phyloP scores from a whole-genome alignment of 2,797 vertebrate genomes.

The Myripristis murdjan region DNA sequence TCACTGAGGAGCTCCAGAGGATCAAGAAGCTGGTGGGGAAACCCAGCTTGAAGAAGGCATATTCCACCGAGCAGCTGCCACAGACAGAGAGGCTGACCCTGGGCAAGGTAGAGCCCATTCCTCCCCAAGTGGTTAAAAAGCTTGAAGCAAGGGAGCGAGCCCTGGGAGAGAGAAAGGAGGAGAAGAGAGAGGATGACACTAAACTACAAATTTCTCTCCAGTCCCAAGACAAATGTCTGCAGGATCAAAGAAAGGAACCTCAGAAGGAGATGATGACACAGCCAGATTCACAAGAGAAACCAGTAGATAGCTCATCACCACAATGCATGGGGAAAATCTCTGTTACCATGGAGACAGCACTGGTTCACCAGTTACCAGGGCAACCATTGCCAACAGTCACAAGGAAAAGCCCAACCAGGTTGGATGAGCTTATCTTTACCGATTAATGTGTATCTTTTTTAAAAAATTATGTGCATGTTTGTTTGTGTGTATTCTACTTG shows the following conservation, averaged over 20 bases:
- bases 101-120: conserved; percentile 77
- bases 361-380: conserved; percentile 80
- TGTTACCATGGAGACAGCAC: conserved; percentile 79
- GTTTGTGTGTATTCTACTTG: neutral
- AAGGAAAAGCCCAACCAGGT: conserved; percentile 73
- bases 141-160: conserved; percentile 72
- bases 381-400: conserved; percentile 76
- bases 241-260: conserved; percentile 17
- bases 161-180: conserved; percentile 45
- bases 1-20: conserved; percentile 92
- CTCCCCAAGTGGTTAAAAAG: conserved; percentile 75
- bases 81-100: conserved; percentile 70
- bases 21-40: conserved; percentile 92
- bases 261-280: conserved; percentile 36
- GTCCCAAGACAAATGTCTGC: conserved; percentile 24
- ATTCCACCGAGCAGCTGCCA: conserved; percentile 82
- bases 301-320: conserved; percentile 46
- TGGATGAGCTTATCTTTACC: conserved; percentile 47
- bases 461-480: neutral
- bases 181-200: conserved; percentile 19
- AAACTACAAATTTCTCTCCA: conserved; percentile 9
- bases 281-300: conserved; percentile 37
- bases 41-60: conserved; percentile 90
- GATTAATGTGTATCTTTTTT: conserved; percentile 25
- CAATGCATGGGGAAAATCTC: conserved; percentile 50